Percentiles rank a stretch among this genome's conserved stretches.
These are phyloP conservation scores for Oedothorax gibbosus DNA, from an alignment of 1,140 invertebrate species.

Conservation along the genomic window DNA sequence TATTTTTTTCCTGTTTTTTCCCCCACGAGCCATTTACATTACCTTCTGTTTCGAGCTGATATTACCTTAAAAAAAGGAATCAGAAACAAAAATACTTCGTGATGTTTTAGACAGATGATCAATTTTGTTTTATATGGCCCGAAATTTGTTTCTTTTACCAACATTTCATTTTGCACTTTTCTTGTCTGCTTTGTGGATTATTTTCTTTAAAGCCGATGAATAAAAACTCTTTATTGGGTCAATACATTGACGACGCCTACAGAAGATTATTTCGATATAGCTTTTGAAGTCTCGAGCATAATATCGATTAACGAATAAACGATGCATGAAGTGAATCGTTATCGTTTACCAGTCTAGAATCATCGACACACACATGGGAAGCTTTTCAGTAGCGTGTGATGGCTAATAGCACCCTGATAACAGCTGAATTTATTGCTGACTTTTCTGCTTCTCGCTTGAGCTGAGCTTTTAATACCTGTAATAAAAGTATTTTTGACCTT, in stretches of 20 bases:
- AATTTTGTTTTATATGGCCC: slow-evolving; percentile 39
- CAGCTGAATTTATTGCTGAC: slow-evolving; percentile 17
- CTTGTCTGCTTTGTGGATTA: background rate
- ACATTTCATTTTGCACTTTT: slow-evolving; percentile 13
- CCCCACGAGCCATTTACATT: slow-evolving; percentile 37
- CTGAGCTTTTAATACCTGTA: slow-evolving; percentile 36
- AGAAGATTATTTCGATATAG: background rate
- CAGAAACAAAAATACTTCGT: slow-evolving; percentile 24
- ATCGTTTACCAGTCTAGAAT: background rate
- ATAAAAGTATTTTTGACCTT: slow-evolving; percentile 34
- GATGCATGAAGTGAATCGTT: slow-evolving; percentile 41
- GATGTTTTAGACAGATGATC: slow-evolving; percentile 52
- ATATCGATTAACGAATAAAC: slow-evolving; percentile 49
- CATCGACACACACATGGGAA: background rate
- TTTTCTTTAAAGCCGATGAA: slow-evolving; percentile 8
- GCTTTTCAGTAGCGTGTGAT: slow-evolving; percentile 5
- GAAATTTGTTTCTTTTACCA: slow-evolving; percentile 29
- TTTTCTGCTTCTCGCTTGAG: slow-evolving; percentile 10
- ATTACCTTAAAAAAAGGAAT: slow-evolving; percentile 26
- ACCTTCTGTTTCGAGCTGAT: slow-evolving; percentile 49
- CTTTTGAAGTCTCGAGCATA: background rate
- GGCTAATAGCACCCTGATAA: slow-evolving; percentile 25
- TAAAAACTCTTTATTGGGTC: slow-evolving; percentile 17
- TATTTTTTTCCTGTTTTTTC: slow-evolving; percentile 20
- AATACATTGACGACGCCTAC: background rate